Conservation (phyloP, 2,888 invertebrate species). For the Ceriagrion tenellum region DNA sequence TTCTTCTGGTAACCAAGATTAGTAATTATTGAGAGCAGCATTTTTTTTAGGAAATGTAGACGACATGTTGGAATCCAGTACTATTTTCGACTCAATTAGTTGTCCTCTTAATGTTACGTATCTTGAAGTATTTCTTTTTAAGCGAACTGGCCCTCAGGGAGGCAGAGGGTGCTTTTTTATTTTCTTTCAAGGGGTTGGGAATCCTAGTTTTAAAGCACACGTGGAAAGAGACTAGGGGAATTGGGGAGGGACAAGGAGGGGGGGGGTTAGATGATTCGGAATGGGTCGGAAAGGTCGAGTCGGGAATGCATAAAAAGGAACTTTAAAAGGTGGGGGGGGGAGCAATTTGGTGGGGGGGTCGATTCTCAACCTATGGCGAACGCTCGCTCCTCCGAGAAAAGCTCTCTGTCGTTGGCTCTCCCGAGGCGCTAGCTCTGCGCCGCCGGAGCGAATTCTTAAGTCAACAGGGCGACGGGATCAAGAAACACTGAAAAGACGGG, state of each 20-base stretch:
- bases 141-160: background rate
- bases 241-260: too few relatives aligned
- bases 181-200: background rate
- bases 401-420: too few relatives aligned
- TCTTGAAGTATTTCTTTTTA: background rate
- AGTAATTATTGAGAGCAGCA: too few relatives aligned
- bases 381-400: too few relatives aligned
- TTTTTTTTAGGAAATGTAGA: too few relatives aligned
- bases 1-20: too few relatives aligned
- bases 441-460: slow-evolving; percentile 35
- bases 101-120: too few relatives aligned
- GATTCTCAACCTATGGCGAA: background rate
- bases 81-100: too few relatives aligned
- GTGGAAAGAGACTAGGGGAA: background rate
- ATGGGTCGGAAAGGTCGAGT: background rate
- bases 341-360: background rate
- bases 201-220: background rate
- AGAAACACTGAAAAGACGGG: slow-evolving; percentile 19
- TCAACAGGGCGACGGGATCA: slow-evolving; percentile 43
- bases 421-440: too few relatives aligned
- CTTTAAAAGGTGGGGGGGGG: background rate
- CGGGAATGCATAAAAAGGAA: slow-evolving; percentile 14
- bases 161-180: too few relatives aligned
- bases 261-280: background rate
- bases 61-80: too few relatives aligned